These are phyloP conservation scores for Amniataba percoides DNA, from an alignment of 2,797 vertebrate genomes.

Conservation along the genomic window DNA sequence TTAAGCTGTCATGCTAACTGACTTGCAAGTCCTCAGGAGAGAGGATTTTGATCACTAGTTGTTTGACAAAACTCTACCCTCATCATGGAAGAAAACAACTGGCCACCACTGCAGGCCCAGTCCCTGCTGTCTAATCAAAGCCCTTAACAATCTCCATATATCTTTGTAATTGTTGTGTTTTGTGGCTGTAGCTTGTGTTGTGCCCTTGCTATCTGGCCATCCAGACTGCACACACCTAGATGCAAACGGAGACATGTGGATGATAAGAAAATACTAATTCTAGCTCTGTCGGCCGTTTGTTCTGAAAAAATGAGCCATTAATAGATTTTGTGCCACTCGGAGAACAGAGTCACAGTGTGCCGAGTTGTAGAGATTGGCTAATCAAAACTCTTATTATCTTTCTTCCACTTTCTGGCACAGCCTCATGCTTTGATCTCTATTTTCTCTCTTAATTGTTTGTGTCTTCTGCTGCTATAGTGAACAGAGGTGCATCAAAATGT, in stretches of 20 bases:
- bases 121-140: neutral
- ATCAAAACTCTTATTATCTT: slow-evolving; percentile 70
- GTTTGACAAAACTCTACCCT: neutral
- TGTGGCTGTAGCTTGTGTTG: neutral
- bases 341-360: slow-evolving; percentile 15
- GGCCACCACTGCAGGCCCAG: neutral
- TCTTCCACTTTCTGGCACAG: slow-evolving; percentile 36
- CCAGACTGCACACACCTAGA: neutral
- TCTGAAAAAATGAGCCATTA: slow-evolving; percentile 56
- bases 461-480: slow-evolving; percentile 49
- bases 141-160: neutral
- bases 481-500: slow-evolving; percentile 37
- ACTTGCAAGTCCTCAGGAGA: neutral
- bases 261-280: slow-evolving; percentile 15
- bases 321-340: slow-evolving; percentile 55
- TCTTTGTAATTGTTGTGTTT: neutral
- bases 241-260: slow-evolving; percentile 14
- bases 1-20: neutral
- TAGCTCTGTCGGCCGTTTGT: neutral
- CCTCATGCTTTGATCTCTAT: slow-evolving; percentile 53
- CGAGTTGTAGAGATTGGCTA: slow-evolving; percentile 52
- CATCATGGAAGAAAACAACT: neutral
- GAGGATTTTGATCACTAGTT: neutral
- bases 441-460: slow-evolving; percentile 51
- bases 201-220: neutral